Percentiles rank a stretch among this genome's conserved stretches.
Evolutionary conservation across 1,140 invertebrate species (phyloP).

Genomic region (Hetaerina americana): DNA sequence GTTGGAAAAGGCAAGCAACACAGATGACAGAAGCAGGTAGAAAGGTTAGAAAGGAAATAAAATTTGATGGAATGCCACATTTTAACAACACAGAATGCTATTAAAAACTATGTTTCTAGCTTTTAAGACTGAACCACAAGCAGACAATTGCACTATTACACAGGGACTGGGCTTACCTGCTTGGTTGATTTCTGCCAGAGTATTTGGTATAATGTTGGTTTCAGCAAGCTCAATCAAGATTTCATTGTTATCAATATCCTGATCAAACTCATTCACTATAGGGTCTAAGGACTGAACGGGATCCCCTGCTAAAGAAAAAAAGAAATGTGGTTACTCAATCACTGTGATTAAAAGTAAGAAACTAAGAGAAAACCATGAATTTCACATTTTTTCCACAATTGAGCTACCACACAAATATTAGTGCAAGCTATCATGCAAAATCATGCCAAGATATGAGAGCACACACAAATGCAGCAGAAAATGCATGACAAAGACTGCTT

Average conservation of each 20-base stretch:
- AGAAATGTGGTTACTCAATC: background rate
- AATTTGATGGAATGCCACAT: background rate
- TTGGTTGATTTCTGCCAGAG: slow-evolving; percentile 16
- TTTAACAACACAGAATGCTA: background rate
- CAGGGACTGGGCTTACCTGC: slow-evolving; percentile 14
- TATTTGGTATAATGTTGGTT: slow-evolving; percentile 18
- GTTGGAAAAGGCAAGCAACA: background rate
- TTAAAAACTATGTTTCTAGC: background rate
- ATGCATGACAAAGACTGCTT: too few relatives aligned
- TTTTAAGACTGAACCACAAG: background rate
- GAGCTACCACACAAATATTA: too few relatives aligned
- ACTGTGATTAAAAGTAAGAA: too few relatives aligned
- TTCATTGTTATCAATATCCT: slow-evolving; percentile 15
- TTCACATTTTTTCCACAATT: too few relatives aligned
- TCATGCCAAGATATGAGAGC: too few relatives aligned
- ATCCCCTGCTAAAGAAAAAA: slow-evolving; percentile 14
- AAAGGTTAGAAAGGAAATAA: background rate
- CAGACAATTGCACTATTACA: background rate
- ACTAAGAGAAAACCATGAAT: too few relatives aligned
- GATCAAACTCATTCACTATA: slow-evolving; percentile 11
- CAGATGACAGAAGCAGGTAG: background rate
- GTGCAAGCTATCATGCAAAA: too few relatives aligned
- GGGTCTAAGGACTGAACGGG: slow-evolving; percentile 12
- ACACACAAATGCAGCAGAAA: too few relatives aligned
- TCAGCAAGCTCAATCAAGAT: slow-evolving; percentile 17